These are phyloP conservation scores for Ypsolopha scabrella DNA, from an alignment of 2,888 invertebrate genomes.

Conservation along the genomic window DNA sequence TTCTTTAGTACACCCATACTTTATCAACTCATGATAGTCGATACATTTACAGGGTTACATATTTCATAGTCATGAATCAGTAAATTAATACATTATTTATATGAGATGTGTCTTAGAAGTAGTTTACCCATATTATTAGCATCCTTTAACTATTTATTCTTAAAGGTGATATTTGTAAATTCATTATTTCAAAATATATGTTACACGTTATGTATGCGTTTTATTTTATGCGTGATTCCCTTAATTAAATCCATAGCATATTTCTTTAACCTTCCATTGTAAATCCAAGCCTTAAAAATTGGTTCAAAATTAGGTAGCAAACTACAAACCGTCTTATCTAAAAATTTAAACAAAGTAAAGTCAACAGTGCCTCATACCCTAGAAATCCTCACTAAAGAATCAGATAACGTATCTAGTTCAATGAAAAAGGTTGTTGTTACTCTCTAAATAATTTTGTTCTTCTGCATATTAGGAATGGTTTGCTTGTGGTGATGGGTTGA, in stretches of 20 bases:
- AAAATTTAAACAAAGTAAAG: too few species aligned
- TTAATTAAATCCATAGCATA: not conserved
- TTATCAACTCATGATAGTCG: not conserved
- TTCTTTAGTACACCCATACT: too few species aligned
- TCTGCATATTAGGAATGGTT: constrained; percentile 23
- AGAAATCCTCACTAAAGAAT: too few species aligned
- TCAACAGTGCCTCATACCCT: too few species aligned
- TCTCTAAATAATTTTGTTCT: constrained; percentile 13
- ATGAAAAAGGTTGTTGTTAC: not conserved
- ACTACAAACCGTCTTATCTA: not conserved
- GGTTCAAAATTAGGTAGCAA: not conserved
- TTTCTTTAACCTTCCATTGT: not conserved
- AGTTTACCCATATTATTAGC: constrained; percentile 1
- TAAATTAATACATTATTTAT: not conserved
- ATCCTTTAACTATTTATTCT: constrained; percentile 23
- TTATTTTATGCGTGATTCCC: constrained; percentile 42
- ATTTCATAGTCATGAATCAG: not conserved
- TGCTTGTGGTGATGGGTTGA: constrained; percentile 55
- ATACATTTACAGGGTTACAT: not conserved
- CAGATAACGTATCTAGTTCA: too few species aligned
- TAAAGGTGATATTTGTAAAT: constrained; percentile 59
- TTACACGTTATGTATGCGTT: constrained; percentile 60
- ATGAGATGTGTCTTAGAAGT: not conserved
- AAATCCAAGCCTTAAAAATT: not conserved
- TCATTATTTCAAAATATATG: constrained; percentile 64